Percentiles rank a stretch among this genome's conserved stretches.
These are phyloP conservation scores for Sciurus niger DNA, from an alignment of 2,113 vertebrate species.

Conservation along the genomic window DNA sequence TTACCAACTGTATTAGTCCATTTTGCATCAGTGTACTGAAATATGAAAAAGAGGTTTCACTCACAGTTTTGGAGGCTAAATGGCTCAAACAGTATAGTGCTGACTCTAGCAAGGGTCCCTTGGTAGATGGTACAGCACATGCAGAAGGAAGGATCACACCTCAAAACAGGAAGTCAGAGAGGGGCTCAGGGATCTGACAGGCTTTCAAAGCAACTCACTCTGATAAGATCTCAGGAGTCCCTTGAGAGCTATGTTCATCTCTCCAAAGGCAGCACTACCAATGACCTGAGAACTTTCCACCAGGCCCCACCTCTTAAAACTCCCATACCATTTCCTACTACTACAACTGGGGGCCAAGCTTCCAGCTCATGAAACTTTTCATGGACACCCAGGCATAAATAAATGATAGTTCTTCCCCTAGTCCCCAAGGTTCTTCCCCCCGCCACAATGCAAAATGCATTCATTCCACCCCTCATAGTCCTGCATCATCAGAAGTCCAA, in stretches of 20 bases:
- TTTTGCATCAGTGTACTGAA: not conserved
- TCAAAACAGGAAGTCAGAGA: not conserved
- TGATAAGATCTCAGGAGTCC: not conserved
- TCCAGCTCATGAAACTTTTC: not conserved
- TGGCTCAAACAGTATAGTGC: not conserved
- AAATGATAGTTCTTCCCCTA: not conserved
- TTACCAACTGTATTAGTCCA: not conserved
- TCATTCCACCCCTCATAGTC: not conserved
- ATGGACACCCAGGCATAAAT: not conserved
- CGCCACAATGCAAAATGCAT: not conserved
- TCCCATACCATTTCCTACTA: not conserved
- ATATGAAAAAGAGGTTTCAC: not conserved
- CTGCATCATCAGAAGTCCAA: not conserved
- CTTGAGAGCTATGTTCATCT: not conserved
- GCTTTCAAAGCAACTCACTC: not conserved
- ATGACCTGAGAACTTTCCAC: not conserved
- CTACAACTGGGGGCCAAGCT: not conserved
- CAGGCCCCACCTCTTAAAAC: not conserved
- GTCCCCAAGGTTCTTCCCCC: not conserved
- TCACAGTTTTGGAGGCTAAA: not conserved
- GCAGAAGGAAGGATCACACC: not conserved
- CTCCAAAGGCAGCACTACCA: not conserved
- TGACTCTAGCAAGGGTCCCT: no score
- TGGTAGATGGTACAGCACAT: not conserved
- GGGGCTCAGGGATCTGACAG: not conserved